Percentiles rank a stretch among this genome's conserved stretches.
Evolutionary conservation across 2,113 vertebrate genomes (phyloP).

Genomic region (Orthonyx spaldingii): DNA sequence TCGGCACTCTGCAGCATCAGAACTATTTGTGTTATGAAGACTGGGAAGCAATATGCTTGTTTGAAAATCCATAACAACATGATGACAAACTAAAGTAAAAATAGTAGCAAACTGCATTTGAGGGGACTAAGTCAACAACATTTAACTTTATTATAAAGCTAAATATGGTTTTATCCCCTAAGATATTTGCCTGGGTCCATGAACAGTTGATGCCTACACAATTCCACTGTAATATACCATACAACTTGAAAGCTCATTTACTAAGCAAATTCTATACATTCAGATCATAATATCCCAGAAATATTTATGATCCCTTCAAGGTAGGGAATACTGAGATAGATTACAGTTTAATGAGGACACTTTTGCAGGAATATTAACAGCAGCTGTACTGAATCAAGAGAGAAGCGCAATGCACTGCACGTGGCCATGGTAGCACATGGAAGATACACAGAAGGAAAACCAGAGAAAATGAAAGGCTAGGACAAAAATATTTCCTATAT

Average conservation of each 20-base stretch:
- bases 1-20: not conserved
- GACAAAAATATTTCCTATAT: not conserved
- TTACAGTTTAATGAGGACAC: not conserved
- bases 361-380: not conserved
- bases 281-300: not conserved
- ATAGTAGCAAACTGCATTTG: not conserved
- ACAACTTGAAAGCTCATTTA: not conserved
- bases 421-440: not conserved
- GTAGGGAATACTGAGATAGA: not conserved
- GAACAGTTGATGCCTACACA: not conserved
- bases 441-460: not conserved
- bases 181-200: not conserved
- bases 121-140: not conserved
- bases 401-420: not conserved
- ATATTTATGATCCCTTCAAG: not conserved
- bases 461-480: not conserved
- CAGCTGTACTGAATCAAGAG: not conserved
- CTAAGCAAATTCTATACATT: conserved; percentile 8
- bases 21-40: conserved; percentile 11
- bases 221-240: not conserved
- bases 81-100: not conserved
- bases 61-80: not conserved
- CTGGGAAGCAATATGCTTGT: not conserved
- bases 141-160: not conserved
- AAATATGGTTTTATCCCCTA: not conserved